Percentiles rank a stretch among this genome's conserved stretches.
Conservation (phyloP, 2,113 vertebrate genomes). For the Cervus canadensis region DNA sequence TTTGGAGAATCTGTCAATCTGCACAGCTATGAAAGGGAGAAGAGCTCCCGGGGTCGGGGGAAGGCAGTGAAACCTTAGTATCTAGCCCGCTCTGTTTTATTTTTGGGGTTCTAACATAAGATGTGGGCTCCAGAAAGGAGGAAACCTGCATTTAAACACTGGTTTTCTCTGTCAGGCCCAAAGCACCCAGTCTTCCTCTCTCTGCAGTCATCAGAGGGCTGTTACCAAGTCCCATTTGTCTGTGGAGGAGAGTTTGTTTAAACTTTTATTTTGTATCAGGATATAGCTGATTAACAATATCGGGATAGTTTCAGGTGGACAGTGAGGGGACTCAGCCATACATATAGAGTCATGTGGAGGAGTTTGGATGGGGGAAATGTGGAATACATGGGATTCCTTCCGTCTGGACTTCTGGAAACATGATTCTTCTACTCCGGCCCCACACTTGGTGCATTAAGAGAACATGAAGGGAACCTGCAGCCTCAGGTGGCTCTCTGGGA, state of each 20-base stretch:
- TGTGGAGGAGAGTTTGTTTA: conserved; percentile 33
- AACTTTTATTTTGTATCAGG: neutral
- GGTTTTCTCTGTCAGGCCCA: conserved; percentile 62
- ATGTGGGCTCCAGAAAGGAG: neutral
- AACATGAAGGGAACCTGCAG: conserved; percentile 39
- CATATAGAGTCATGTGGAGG: too few species aligned
- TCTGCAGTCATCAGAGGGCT: conserved; percentile 28
- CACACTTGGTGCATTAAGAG: neutral
- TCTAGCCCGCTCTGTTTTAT: neutral
- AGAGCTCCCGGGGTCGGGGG: neutral
- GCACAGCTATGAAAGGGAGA: neutral
- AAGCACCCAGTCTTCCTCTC: conserved; percentile 52
- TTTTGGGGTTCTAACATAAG: neutral
- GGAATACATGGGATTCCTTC: conserved; percentile 27
- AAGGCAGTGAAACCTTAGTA: neutral
- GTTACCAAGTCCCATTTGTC: conserved; percentile 43
- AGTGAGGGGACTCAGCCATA: neutral
- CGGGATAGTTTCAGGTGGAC: neutral
- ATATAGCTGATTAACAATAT: neutral
- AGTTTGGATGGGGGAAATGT: neutral
- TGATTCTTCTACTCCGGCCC: neutral
- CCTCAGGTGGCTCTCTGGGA: conserved; percentile 45
- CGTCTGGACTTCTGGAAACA: conserved; percentile 49
- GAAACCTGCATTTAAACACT: conserved; percentile 71
- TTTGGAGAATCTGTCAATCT: neutral